These are phyloP conservation scores for Pampusana beccarii DNA, from an alignment of 2,113 vertebrate species.

Conservation along the genomic window DNA sequence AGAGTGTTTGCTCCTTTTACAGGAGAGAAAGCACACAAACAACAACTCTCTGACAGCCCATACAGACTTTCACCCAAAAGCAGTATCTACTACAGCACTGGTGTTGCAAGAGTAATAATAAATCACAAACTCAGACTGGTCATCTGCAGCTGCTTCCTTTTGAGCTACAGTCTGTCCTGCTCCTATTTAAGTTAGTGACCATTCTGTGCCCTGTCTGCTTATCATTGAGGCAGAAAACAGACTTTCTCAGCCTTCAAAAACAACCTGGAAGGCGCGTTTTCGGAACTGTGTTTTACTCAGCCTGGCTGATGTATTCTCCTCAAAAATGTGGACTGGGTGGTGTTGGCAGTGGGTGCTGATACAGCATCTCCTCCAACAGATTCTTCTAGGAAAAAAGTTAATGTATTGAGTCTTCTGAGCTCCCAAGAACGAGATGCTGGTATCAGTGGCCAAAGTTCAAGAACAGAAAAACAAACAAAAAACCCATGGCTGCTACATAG, in stretches of 20 bases:
- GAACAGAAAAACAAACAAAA: not conserved
- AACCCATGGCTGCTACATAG: not conserved
- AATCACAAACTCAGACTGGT: constrained; percentile 16
- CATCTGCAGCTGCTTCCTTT: constrained; percentile 25
- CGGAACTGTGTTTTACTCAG: not conserved
- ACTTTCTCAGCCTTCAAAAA: constrained; percentile 18
- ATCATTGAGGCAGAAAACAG: constrained; percentile 45
- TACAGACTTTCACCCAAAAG: not conserved
- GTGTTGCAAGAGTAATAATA: not conserved
- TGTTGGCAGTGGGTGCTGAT: not conserved
- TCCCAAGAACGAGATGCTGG: not conserved
- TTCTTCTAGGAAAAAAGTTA: not conserved
- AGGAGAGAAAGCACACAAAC: not conserved
- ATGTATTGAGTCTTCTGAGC: not conserved
- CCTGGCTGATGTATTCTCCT: not conserved
- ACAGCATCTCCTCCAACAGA: not conserved
- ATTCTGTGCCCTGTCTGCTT: constrained; percentile 17
- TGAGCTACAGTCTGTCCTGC: not conserved
- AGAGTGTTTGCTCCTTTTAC: not conserved
- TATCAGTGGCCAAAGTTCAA: not conserved
- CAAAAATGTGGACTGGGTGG: not conserved
- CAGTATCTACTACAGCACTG: not conserved
- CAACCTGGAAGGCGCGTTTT: not conserved
- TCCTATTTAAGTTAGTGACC: not conserved
- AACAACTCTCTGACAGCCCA: not conserved